Evolutionary conservation across 2,113 vertebrate species (phyloP).

Genomic region (Colius striatus): DNA sequence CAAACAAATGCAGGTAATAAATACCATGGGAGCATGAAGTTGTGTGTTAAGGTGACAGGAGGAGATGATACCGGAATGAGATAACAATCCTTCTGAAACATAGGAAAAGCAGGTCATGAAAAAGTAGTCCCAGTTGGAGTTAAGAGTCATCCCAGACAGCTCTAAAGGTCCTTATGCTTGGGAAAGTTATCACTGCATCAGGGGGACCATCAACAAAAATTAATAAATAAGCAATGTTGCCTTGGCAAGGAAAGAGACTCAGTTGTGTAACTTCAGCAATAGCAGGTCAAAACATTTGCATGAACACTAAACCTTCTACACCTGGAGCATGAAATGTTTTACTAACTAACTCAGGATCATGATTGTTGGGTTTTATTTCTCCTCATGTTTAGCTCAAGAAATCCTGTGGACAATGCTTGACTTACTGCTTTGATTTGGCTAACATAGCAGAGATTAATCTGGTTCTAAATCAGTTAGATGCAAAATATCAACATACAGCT

Average conservation of each 20-base stretch:
- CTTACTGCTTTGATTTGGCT: neutral
- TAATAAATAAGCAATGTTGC: neutral
- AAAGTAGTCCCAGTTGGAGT: neutral
- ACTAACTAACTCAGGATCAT: neutral
- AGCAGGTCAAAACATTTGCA: neutral
- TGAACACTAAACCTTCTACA: neutral
- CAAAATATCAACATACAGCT: neutral
- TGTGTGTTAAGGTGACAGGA: neutral
- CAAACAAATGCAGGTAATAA: neutral
- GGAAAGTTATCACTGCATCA: neutral
- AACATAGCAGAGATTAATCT: neutral
- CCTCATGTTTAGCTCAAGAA: neutral
- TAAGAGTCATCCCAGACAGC: neutral
- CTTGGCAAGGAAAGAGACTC: neutral
- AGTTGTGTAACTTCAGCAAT: neutral
- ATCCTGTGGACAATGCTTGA: neutral
- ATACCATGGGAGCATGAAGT: neutral
- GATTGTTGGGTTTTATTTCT: neutral
- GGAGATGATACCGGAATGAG: neutral
- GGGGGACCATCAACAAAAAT: neutral
- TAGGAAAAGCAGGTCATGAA: neutral
- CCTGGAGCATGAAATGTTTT: neutral
- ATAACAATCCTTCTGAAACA: neutral
- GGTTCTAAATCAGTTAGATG: neutral
- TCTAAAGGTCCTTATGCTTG: neutral